Evolutionary conservation across 2,797 vertebrate genomes (phyloP), one percentile per base, ranked within the genome.

Genomic region (Gobionotothen gibberifrons): DNA sequence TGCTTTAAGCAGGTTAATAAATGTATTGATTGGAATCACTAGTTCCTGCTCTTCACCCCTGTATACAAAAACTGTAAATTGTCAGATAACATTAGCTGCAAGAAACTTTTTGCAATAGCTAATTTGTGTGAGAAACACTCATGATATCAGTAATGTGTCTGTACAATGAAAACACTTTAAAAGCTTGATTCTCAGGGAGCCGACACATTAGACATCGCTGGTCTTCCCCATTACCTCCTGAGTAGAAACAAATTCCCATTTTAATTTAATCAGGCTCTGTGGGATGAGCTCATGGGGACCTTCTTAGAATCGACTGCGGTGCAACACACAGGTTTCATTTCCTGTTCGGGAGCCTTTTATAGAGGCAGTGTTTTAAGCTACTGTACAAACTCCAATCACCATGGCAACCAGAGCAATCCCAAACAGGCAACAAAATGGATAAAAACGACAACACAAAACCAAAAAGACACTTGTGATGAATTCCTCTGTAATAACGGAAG

Each of bases 181-280:
- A 65, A 73, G 54, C 29, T 61, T 54, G 16, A 42, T 81, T 76
- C 76, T 3, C 16, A 47, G 15, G 1, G n/a, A 79, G 53, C 67
- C 73, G 48, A 75, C 66, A 68, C 74, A 51, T 66, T 66, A 73
- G 48, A 82, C 36, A 13, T 42, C 71, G 36, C 36, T 19, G 63
- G 42, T 72, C 68, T 78, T 64, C 59, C 44, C 64, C 53, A 44
- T 69, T 74, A 66, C 54, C 67, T 74, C 79, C 74, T 79, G 10
- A 4, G 75, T 57, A 78, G 82, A 81, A 71, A 78, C 71, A 84
- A 79, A 86, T 79, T 83, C 87, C 86, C 79, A 49, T 84, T 83
- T 90, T 86, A 88, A 92, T 90, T 87, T 85, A 82, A 90, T 87
- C 87, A 83, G 87, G 79, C 83, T 66, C 82, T 81, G 81, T 82